Evolutionary conservation across 2,113 vertebrate genomes (phyloP), one percentile per base, ranked within the genome.

Genomic region (Xenopus laevis): DNA sequence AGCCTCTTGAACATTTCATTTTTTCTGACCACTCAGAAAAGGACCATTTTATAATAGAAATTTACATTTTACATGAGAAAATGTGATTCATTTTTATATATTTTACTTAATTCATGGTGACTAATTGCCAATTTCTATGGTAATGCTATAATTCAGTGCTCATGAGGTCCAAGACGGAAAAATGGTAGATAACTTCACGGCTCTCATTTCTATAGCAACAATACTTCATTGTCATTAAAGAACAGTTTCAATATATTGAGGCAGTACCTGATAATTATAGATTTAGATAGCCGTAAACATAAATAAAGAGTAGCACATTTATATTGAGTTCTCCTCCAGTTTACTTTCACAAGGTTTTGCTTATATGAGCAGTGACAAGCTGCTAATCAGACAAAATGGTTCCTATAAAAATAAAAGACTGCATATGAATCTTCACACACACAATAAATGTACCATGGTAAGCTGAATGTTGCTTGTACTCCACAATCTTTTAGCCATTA

Each of bases 171-270:
- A 83, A 83, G 86, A 89, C 89, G 88, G 87, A 91, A 87, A 87
- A 91, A 90, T 91, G 88, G 89, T 91, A 88, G 88, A 86, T 89
- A 91, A 86, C 86, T 88, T 84, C 85, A 87, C 85, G 81, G 86
- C 85, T 86, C 87, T 86, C 85, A 92, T 92, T 91, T 92, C 90
- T 92, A 92, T 92, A 90, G 91, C 85, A 92, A 92, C 89, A 90
- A 89, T 91, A 91, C 88, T 85, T 89, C 90, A 91, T 92, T 89
- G 88, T 88, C 88, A 89, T 90, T 92, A 91, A 91, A 90, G 89
- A 88, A 81, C 87, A 84, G 89, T 91, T 90, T 87, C 72, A 46
- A 75, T 75, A 75, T 86, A 83, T 71, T 81, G 86, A 50, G 67
- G 81, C 81, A 89, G 78, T 88, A 89, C 88, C 89, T 89, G 86